Evolutionary conservation across 2,113 vertebrate genomes (phyloP), one percentile per base, ranked within the genome.

Genomic region (Sebastes fasciatus): DNA sequence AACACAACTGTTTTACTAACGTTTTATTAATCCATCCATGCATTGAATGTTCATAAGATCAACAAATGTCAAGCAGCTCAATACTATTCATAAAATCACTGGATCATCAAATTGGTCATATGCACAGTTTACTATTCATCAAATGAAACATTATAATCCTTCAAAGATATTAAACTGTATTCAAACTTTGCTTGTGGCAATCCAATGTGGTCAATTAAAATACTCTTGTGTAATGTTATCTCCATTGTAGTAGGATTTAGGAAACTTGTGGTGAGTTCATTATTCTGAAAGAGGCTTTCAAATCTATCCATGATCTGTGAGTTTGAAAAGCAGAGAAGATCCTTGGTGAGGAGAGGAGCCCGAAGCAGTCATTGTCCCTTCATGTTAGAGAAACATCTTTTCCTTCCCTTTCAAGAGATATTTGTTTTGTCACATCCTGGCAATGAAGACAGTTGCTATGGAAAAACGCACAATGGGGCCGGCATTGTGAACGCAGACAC

Each of bases 361-460:
- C 77, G 83, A 82, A 89, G 89, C 85, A 76, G 68, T 79, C 82
- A 88, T 85, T 93, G 92, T 92, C 87, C 81, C 80, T 72, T 82
- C 80, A 84, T 82, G 79, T 86, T 87, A 88, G 69, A 82, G 84
- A 82, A 82, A 86, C 78, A 90, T 93, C 82, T 88, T 88, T 86
- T 86, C 76, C 77, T 77, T 89, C 79, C 76, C 68, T 92, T 92
- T 92, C 86, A 92, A 84, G 57, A 77, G 83, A 88, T 91, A 84
- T 92, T 89, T 92, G 91, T 93, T 92, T 93, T 92, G 91, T 92
- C 91, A 90, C 91, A 93, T 93, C 83, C 90, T 88, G 86, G 89
- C 91, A 90, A 88, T 90, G 93, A 91, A 93, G 85, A 94, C 94
- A 92, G 94, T 94, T 94, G 92, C 94, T 94, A 94, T 93, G 93